Base-by-base conservation (phyloP, 2,888 invertebrate genomes). In the Sicus ferrugineus region DNA sequence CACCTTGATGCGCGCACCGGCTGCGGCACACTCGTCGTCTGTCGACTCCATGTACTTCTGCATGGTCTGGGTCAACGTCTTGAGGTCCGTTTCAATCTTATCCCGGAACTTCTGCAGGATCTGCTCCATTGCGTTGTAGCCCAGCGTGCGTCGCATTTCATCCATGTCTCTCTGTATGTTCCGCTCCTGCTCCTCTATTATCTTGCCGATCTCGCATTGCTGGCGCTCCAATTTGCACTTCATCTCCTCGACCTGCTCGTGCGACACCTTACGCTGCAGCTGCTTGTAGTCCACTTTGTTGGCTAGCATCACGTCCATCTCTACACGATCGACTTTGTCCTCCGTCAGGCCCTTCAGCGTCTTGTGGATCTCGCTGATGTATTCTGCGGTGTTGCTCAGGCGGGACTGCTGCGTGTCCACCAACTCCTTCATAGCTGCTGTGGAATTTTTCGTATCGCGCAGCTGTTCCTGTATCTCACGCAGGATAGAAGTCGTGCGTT, bases 261-360 rank as follows among this genome's bases (percentile, higher is more conserved):
- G 88, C 0, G 92, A 92, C 7, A 93, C 92, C 79, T 93, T 93
- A 50, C 90, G 87, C 67, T 92, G 90, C 69, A 93, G 84, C 79
- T 89, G 87, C 1, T 89, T 88, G 63, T 90, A 86, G 79, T 93
- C 92, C 0, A 92, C 93, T 82, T 93, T 93, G 68, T 92, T 91
- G 0, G 92, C 91, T 75, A 93, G 86, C 2, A 91, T 89, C 71
- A 91, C 91, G 69, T 90, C 89, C 75, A 93, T 87, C 75, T 92
- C 91, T 75, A 90, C 90, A 72, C 90, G 89, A 75, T 92, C 91
- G 4, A 92, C 88, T 82, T 93, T 93, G 0, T 89, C 86, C 0
- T 87, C 87, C 77, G 90, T 90, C 72, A 93, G 78, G 16, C 79
- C 78, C 0, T 77, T 73, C 2, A 81, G 26, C 2, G 74, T 72